Base-by-base conservation (phyloP, 1,140 invertebrate species). In the Mercenaria mercenaria region DNA sequence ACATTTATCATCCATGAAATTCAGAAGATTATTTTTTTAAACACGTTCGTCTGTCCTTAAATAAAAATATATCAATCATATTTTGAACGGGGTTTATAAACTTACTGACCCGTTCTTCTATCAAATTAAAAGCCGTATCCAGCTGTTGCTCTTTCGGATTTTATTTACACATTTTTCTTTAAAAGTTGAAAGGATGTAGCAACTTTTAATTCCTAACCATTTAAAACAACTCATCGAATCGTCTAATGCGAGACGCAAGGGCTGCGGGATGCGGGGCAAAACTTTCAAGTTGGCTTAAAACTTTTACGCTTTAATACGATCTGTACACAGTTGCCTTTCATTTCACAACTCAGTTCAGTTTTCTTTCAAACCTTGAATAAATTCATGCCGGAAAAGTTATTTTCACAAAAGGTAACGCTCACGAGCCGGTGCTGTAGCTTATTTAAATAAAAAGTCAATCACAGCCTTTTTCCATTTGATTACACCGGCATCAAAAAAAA, bases 91-190 rank as follows among this genome's bases (percentile, higher is more conserved):
- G 43, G 39, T 77, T 77, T 50, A 13, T 77, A 37, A 77, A 18
- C 74, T 26, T 50, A 29, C 15, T 52, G 74, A 77, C 74, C 74
- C 74, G 34, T 50, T 77, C 1, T 18, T 77, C 34, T 50, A 32
- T 52, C 43, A 77, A 47, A 77, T 52, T 77, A 77, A 77, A 77
- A 18, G 20, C 74, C 47, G 18, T 52, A 52, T 52, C 74, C 74
- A 77, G 74, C 74, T 77, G 74, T 50, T 50, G 18, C 43, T 50
- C 39, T 77, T 50, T 77, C 74, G 39, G 26, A 77, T 77, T 77
- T 47, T 77, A 77, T 77, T 77, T 77, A 77, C 74, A 47, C 74
- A 32, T 72, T 77, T 77, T 77, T 77, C 74, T 50, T 50, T 77
- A 1, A 77, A 50, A 77, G 1, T 77, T 77, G 74, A 77, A 77